phyloP scores from a whole-genome alignment of 2,113 vertebrate species.

The Perognathus longimembris region DNA sequence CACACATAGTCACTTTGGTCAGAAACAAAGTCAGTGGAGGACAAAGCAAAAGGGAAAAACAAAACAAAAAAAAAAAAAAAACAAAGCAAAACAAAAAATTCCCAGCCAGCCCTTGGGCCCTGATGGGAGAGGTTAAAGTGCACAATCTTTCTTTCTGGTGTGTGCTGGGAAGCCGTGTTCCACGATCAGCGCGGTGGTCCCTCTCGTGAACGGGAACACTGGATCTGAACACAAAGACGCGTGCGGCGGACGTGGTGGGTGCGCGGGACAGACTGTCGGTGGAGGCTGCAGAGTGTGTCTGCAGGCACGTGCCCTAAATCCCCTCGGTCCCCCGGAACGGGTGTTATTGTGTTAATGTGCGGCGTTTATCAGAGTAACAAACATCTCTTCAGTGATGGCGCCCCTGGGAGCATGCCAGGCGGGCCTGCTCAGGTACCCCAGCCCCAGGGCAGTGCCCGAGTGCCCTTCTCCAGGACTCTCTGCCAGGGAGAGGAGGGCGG shows the following conservation, averaged over 20 bases:
- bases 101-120: slow-evolving; percentile 77
- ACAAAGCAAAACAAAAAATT: too few relatives aligned
- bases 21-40: slow-evolving; percentile 72
- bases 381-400: slow-evolving; percentile 80
- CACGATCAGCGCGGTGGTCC: slow-evolving; percentile 72
- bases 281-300: slow-evolving; percentile 80
- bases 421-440: slow-evolving; percentile 38
- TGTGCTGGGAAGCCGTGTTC: slow-evolving; percentile 78
- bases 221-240: slow-evolving; percentile 78
- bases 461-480: background rate
- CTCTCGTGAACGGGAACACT: slow-evolving; percentile 72
- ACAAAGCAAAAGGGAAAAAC: background rate
- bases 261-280: slow-evolving; percentile 75
- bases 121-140: slow-evolving; percentile 82
- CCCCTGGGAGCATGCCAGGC: slow-evolving; percentile 50
- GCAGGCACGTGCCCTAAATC: slow-evolving; percentile 83
- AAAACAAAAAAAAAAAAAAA: background rate
- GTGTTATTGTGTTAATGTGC: slow-evolving; percentile 85
- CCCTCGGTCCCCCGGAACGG: slow-evolving; percentile 70
- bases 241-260: slow-evolving; percentile 77
- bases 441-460: slow-evolving; percentile 11
- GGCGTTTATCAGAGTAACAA: slow-evolving; percentile 86
- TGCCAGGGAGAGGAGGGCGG: slow-evolving; percentile 39
- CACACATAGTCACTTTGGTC: slow-evolving; percentile 76
- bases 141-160: slow-evolving; percentile 76